Conservation (phyloP, 2,797 vertebrate species). For the Choloepus didactylus region DNA sequence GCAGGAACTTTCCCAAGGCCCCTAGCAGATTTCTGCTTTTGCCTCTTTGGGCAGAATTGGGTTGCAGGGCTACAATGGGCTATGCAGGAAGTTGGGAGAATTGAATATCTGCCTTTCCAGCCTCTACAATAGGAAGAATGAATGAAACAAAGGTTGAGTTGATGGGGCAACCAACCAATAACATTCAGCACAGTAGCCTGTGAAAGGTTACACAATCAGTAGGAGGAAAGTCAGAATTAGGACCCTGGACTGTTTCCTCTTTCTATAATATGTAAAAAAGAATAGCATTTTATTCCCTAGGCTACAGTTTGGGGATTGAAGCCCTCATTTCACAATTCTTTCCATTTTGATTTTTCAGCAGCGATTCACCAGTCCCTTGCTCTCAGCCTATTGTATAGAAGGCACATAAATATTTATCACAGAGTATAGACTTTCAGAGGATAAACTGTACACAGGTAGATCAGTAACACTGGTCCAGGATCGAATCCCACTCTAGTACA, state of each 20-base stretch:
- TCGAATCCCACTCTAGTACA: not conserved
- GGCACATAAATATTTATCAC: not conserved
- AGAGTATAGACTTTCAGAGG: not conserved
- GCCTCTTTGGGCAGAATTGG: not conserved
- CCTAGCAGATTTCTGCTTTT: not conserved
- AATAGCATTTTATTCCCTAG: not conserved
- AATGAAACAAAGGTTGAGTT: not conserved
- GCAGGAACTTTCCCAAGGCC: not conserved
- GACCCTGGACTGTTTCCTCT: no score
- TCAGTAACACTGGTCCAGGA: not conserved
- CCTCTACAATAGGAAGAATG: not conserved
- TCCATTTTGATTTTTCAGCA: not conserved
- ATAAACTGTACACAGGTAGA: not conserved
- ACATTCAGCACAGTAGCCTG: not conserved
- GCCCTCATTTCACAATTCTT: not conserved
- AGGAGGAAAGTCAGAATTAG: not conserved
- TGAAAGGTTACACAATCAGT: not conserved
- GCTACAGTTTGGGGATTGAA: not conserved
- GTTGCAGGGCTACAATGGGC: not conserved
- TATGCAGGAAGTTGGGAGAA: not conserved
- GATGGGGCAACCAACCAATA: not conserved
- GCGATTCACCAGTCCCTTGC: not conserved
- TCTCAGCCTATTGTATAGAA: not conserved
- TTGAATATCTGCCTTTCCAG: not conserved
- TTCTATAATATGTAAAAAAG: not conserved